Base-by-base conservation (phyloP, 37 sponge, comb jelly and placozoan species). In the Halichondria panicea region DNA sequence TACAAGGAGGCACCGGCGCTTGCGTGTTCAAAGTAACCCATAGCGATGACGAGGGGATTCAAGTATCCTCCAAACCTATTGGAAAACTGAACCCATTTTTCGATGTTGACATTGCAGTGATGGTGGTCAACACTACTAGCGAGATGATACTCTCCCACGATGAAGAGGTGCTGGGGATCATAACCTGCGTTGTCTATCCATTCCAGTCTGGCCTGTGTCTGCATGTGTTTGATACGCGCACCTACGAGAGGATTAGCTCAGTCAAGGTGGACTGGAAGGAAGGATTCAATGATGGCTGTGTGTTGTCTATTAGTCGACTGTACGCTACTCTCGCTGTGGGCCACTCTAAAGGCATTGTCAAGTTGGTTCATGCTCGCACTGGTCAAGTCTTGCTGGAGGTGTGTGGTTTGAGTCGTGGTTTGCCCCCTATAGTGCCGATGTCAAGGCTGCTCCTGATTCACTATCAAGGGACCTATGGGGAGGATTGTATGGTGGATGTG, bases 41-140 rank as follows among this genome's bases (percentile, higher is more conserved):
- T 33, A 36, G 65, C 7, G 39, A 36, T 12, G 2, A 53, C 8
- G 68, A 78, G 31, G 66, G 68, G 33, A 68, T 78, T 44, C 53
- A 67, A 32, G 33, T 78, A 0, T 78, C 79, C 15, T 39, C 65
- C 22, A 78, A 78, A 36, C 68, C 79, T 0, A 55, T 78, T 57
- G 79, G 43, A 2, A 78, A 58, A 4, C 50, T 78, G 31, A 78
- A 78, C 66, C 79, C 79, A 0, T 78, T 78, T 39, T 67, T 44
- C n/a, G 79, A 78, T 39, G 1, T 33, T 21, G 79, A 78, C 24
- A 44, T 44, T 21, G 79, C 79, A 2, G 79, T 78, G 31, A 78
- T 78, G 79, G 79, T 78, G 4, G 79, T 78, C 31, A 78, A 66
- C 25, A 78, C 79, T 7, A 78, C 79, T 44, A 78, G 79, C 37